Percentiles rank a stretch among this genome's conserved stretches.
Evolutionary conservation across 2,888 invertebrate genomes (phyloP).

Genomic region (Cheilosia pagana): DNA sequence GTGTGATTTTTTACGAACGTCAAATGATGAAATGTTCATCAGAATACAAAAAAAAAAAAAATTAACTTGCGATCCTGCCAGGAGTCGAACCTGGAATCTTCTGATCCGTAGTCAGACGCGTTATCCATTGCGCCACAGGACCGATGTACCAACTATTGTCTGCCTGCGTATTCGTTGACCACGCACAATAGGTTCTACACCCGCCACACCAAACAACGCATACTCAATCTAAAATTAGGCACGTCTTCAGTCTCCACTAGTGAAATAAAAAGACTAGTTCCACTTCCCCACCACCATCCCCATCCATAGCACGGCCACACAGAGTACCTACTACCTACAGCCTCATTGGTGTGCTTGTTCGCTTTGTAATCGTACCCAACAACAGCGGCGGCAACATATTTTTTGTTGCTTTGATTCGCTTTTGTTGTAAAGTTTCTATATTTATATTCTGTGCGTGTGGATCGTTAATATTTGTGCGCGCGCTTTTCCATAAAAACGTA

Average conservation of each 20-base stretch:
- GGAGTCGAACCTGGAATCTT: conserved; percentile 84
- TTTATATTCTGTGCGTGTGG: conserved; percentile 32
- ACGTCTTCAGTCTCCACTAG: not conserved
- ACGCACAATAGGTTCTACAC: conserved; percentile 7
- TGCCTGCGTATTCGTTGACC: conserved; percentile 32
- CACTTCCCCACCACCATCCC: not conserved
- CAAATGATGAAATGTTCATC: too few relatives aligned
- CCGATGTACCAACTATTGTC: conserved; percentile 67
- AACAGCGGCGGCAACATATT: not conserved
- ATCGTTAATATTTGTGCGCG: conserved; percentile 35
- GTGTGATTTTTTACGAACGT: too few relatives aligned
- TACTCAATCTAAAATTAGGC: conserved; percentile 37
- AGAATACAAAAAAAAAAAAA: conserved; percentile 18
- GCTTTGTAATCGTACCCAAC: not conserved
- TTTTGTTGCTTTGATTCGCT: conserved; percentile 14
- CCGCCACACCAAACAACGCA: not conserved
- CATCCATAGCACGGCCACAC: not conserved
- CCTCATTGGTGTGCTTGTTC: not conserved
- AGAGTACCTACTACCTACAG: too few relatives aligned
- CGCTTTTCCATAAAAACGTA: not conserved
- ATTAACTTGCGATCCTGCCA: conserved; percentile 82
- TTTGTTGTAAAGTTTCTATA: conserved; percentile 22
- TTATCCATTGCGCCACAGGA: conserved; percentile 84
- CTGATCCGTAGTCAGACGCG: conserved; percentile 84
- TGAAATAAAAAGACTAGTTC: conserved; percentile 23